Evolutionary conservation across 2,888 invertebrate species (phyloP), one percentile per base, ranked within the genome.

Genomic region (Norana najaformis): DNA sequence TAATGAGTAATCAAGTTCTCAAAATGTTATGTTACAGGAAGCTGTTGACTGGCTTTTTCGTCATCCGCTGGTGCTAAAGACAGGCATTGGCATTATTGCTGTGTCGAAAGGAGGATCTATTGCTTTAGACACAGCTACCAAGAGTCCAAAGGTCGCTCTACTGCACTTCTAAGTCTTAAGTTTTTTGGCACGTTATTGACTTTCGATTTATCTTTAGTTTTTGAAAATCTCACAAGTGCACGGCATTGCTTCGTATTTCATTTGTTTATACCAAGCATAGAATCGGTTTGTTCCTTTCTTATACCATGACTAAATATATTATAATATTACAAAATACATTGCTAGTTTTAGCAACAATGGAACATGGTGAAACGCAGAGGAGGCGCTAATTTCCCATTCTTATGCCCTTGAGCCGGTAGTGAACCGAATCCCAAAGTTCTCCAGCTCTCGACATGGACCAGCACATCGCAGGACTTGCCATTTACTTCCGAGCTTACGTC

Each of bases 51-150:
- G 88, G 88, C 47, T 90, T 11, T 20, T 35, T n/a, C 34, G 36
- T 53, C 90, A 90, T 30, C 88, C 88, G 13, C 8, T 35, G 8
- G 88, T 90, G n/a, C 2, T 36, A 0, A 88, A 36, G 35, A 41
- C 2, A 20, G 90, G 90, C 20, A 88, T 90, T 30, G 90, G 90
- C 16, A 34, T 53, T 47, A 37, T 90, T 36, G 90, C 34, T 23
- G 35, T 14, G 34, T 90, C 90, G 34, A 90, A 90, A 37, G 90
- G 90, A 41, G n/a, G 53, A 2, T 35, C 83, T n/a, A 47, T 90
- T 2, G 47, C 88, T 13, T 37, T 53, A 35, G 36, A 88, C n/a
- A 90, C 88, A 0, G 90, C 90, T 4, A 36, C 82, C 0, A 36
- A 37, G 35, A 34, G 69, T 20, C 36, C 35, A 82, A 89, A 89